A percentile compares a stretch with the other conserved stretches of the same genome.
phyloP scores from a whole-genome alignment of 2,113 vertebrate genomes.

The Arizona elegans region DNA sequence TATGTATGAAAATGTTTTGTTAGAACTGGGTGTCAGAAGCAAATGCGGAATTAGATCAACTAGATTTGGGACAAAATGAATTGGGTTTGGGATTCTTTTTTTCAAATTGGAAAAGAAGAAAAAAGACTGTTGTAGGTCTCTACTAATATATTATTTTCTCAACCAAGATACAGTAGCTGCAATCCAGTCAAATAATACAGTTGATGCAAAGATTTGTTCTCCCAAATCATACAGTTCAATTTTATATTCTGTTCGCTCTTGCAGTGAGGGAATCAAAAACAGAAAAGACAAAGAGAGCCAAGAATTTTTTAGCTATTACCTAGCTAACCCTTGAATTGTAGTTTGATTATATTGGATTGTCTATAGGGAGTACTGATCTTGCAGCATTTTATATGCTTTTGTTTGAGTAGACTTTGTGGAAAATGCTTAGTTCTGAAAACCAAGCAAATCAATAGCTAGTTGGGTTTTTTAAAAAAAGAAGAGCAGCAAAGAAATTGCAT shows the following conservation, averaged over 20 bases:
- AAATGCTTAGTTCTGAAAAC: constrained; percentile 11
- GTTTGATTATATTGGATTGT: constrained; percentile 6
- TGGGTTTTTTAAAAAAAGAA: not conserved
- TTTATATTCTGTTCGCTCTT: not conserved
- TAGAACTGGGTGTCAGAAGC: not conserved
- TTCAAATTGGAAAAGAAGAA: constrained; percentile 1
- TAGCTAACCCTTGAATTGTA: constrained; percentile 13
- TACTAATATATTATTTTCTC: not conserved
- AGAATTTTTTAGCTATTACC: constrained; percentile 16
- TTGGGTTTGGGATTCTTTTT: not conserved
- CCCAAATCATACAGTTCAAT: constrained; percentile 2
- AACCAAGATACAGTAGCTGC: constrained; percentile 6
- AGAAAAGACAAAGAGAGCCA: not conserved
- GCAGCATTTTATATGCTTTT: constrained; percentile 6
- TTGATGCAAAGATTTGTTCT: not conserved
- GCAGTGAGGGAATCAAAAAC: constrained; percentile 20
- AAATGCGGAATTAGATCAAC: not conserved
- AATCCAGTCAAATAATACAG: not conserved
- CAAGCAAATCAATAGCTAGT: constrained; percentile 3
- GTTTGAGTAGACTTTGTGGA: not conserved
- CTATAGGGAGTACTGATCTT: constrained; percentile 12
- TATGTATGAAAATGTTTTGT: not conserved
- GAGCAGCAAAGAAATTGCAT: not conserved
- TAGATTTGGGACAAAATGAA: not conserved
- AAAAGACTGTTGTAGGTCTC: constrained; percentile 12